Evolutionary conservation across 1,140 invertebrate genomes (phyloP), one percentile per base, ranked within the genome.

Genomic region (Latrodectus geometricus): DNA sequence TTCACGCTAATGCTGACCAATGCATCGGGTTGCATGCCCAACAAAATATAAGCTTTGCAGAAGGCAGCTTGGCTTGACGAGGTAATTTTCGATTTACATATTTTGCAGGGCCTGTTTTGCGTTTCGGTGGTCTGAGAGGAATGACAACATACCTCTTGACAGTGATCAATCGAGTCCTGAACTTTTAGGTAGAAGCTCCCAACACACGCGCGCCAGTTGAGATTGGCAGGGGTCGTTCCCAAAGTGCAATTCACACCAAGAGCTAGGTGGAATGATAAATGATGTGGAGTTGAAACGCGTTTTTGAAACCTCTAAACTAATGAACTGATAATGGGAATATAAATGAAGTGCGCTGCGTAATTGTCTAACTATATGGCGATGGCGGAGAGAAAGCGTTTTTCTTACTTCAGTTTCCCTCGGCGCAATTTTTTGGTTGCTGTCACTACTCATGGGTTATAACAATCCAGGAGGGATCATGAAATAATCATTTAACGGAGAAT

Each of bases 11-110:
- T 76, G 82, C 82, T 84, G 82, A 84, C 82, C 82, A 84, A 84
- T 69, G 82, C 82, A 21, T 68, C 23, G 73, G 73, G 82, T 84
- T 84, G 82, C 82, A 84, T 84, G 82, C 82, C 82, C 23, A 83
- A 72, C 73, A 72, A 72, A 54, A 15, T 50, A 80, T 20, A 68
- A 70, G 68, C 65, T 69, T 20, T 72, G 70, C 80, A 74, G 80
- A 52, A 84, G 82, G 56, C 82, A 84, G 61, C 56, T 73, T 68
- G 73, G 69, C 82, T 76, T 54, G 80, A 83, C 82, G 82, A 73
- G 82, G 82, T 84, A 84, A 84, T 84, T 84, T 84, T 84, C 82
- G 82, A 84, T 84, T 84, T 84, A 84, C 82, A 84, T 84, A 84
- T 84, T 84, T 84, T 76, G 75, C 84, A 78, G 84, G 65, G 23